These are phyloP conservation scores for Drosophila sturtevanti DNA, from an alignment of 1,140 invertebrate species.

Conservation along the genomic window DNA sequence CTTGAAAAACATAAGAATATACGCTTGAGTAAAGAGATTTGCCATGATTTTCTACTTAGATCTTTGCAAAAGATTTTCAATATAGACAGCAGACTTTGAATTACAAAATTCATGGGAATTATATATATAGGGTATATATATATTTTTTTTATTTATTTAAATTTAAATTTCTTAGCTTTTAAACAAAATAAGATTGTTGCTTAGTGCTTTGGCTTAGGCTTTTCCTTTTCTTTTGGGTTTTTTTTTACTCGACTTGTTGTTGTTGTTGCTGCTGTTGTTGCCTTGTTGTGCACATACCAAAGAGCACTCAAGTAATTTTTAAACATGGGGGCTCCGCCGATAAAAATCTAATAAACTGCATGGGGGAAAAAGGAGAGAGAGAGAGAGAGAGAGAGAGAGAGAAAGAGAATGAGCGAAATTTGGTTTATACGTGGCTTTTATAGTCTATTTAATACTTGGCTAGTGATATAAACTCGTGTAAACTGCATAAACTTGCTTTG, in stretches of 20 bases:
- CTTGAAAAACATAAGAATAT: too few relatives aligned
- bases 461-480: not conserved
- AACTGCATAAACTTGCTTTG: constrained; percentile 9
- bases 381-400: constrained; percentile 5
- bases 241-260: not conserved
- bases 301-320: constrained; percentile 65
- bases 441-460: not conserved
- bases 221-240: not conserved
- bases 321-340: constrained; percentile 52
- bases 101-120: too few relatives aligned
- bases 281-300: constrained; percentile 41
- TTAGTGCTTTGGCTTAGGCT: not conserved
- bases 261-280: not conserved
- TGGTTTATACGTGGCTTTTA: not conserved
- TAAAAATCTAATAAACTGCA: constrained; percentile 77
- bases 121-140: too few relatives aligned
- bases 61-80: too few relatives aligned
- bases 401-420: constrained; percentile 13
- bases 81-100: too few relatives aligned
- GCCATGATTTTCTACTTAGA: too few relatives aligned
- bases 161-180: too few relatives aligned
- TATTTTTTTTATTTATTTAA: too few relatives aligned
- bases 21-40: too few relatives aligned
- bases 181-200: too few relatives aligned
- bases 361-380: constrained; percentile 15